These are phyloP conservation scores for Megaceryle torquata DNA, from an alignment of 2,113 vertebrate genomes.

Conservation along the genomic window DNA sequence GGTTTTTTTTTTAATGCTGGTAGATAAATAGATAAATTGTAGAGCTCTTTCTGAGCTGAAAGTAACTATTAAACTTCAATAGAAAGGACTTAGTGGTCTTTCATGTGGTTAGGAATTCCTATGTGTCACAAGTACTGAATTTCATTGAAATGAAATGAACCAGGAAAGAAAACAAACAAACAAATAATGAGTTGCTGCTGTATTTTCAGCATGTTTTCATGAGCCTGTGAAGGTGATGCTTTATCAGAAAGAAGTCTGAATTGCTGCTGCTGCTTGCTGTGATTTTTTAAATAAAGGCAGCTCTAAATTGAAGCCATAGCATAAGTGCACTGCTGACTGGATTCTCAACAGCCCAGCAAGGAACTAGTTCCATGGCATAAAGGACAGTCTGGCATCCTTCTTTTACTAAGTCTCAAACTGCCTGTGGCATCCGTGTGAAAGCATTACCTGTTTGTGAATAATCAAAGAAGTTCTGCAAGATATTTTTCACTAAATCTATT, in stretches of 20 bases:
- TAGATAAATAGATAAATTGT: neutral
- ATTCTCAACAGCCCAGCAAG: neutral
- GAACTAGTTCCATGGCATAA: neutral
- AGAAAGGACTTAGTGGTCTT: neutral
- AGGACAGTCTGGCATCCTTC: neutral
- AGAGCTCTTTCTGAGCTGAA: neutral
- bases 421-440: neutral
- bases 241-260: neutral
- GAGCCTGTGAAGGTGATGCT: neutral
- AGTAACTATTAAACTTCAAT: neutral
- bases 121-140: neutral
- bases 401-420: neutral
- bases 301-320: neutral
- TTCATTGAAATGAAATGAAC: neutral
- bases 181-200: accelerated
- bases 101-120: neutral
- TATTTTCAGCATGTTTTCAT: neutral
- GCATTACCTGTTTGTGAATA: neutral
- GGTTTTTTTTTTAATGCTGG: neutral
- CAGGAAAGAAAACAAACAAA: neutral
- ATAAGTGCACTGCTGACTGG: neutral
- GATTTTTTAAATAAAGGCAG: neutral
- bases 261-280: neutral
- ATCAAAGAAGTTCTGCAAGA: neutral
- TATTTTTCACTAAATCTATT: neutral